phyloP scores from a whole-genome alignment of 2,888 invertebrate species.

The Mimas tiliae region DNA sequence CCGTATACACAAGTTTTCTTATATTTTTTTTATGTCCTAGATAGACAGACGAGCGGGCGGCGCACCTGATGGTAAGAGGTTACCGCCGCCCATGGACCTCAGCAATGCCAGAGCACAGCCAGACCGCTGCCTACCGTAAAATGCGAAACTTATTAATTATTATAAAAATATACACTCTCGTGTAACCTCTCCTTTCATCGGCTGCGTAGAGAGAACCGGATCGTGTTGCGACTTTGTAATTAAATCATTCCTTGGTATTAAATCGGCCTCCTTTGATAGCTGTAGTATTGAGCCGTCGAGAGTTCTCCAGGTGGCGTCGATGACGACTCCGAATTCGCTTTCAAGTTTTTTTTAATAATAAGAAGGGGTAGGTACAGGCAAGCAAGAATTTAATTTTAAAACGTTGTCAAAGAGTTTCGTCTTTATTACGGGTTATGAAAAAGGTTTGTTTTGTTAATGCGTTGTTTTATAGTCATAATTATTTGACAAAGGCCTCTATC shows the following conservation, averaged over 20 bases:
- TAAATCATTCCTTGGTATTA: slow-evolving; percentile 75
- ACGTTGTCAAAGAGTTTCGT: slow-evolving; percentile 21
- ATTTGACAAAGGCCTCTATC: slow-evolving; percentile 7
- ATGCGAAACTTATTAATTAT: no score
- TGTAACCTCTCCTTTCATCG: slow-evolving; percentile 31
- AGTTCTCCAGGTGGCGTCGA: slow-evolving; percentile 54
- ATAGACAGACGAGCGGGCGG: no score
- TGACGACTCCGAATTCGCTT: slow-evolving; percentile 48
- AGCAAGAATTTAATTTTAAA: slow-evolving; percentile 29
- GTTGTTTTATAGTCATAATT: slow-evolving; percentile 9
- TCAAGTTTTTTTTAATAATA: slow-evolving; percentile 61
- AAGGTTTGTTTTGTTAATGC: slow-evolving; percentile 8
- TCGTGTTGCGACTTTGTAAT: slow-evolving; percentile 73
- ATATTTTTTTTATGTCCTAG: no score
- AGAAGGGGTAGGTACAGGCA: slow-evolving; percentile 50
- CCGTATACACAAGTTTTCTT: no score
- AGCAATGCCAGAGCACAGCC: no score
- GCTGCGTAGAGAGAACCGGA: slow-evolving; percentile 45
- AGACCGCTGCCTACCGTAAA: no score
- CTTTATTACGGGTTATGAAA: slow-evolving; percentile 21
- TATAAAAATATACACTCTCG: neutral
- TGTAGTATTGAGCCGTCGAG: slow-evolving; percentile 62
- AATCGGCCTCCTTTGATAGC: slow-evolving; percentile 66
- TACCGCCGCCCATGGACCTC: no score
- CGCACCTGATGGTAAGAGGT: no score